A percentile compares a stretch with the other conserved stretches of the same genome.
phyloP scores from a whole-genome alignment of 2,888 invertebrate species.

The Andricus curvator region DNA sequence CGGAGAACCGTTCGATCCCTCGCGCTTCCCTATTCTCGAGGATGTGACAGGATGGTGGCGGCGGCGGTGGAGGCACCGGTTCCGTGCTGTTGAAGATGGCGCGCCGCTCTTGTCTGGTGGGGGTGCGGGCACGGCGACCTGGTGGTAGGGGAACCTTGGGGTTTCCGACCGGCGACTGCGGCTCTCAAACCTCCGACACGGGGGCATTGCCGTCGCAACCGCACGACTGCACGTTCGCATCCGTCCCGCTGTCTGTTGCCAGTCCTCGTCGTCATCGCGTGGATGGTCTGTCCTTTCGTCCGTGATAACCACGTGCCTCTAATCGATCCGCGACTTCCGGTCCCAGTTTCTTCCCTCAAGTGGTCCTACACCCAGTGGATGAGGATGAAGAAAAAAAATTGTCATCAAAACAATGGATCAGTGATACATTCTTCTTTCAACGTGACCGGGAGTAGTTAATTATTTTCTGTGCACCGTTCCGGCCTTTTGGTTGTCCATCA shows the following conservation, averaged over 20 bases:
- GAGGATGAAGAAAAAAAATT: not conserved
- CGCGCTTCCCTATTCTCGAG: conserved; percentile 51
- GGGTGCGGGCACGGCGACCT: conserved; percentile 48
- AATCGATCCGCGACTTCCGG: not conserved
- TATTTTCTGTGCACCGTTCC: conserved; percentile 1
- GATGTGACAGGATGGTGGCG: conserved; percentile 47
- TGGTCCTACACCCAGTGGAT: not conserved
- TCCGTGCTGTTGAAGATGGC: conserved; percentile 60
- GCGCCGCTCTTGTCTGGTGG: conserved; percentile 45
- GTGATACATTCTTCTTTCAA: not conserved
- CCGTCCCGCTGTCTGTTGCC: conserved; percentile 43
- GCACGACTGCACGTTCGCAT: conserved; percentile 63
- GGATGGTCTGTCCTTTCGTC: not conserved
- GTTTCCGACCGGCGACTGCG: conserved; percentile 69
- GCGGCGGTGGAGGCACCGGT: conserved; percentile 58
- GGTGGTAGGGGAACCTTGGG: conserved; percentile 61
- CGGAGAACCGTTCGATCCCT: conserved; percentile 42
- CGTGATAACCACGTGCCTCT: conserved; percentile 26
- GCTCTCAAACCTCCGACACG: conserved; percentile 68
- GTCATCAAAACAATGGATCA: not conserved
- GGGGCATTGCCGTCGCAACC: conserved; percentile 75
- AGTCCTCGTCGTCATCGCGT: not conserved
- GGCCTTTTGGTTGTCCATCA: not conserved
- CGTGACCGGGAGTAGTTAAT: not conserved
- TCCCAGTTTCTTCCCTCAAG: not conserved